Evolutionary conservation across 2,113 vertebrate genomes (phyloP).

Genomic region (Rhagologus leucostigma): DNA sequence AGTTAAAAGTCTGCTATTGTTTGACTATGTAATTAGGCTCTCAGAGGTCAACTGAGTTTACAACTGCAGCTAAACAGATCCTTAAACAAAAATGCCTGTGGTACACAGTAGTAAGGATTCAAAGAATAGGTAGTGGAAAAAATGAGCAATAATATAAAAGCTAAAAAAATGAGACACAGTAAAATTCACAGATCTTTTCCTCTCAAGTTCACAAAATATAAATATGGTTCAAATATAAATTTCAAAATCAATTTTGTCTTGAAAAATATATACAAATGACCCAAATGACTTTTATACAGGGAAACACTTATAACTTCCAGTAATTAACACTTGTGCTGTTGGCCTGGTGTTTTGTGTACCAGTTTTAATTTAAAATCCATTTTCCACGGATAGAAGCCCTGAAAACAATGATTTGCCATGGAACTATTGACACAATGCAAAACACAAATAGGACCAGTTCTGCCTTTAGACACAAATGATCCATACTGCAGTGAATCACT

Average conservation of each 20-base stretch:
- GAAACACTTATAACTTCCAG: neutral
- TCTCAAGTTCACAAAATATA: neutral
- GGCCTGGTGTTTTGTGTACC: neutral
- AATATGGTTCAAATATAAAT: neutral
- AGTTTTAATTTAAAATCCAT: neutral
- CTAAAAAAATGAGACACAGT: neutral
- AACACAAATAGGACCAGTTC: neutral
- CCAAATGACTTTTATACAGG: neutral
- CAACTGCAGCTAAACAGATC: neutral
- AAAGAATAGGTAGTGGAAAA: neutral
- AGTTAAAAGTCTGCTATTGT: neutral
- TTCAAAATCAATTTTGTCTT: neutral
- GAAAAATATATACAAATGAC: neutral
- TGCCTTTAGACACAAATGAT: slow-evolving; percentile 24
- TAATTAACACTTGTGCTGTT: neutral
- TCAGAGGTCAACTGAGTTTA: neutral
- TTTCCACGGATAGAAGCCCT: neutral
- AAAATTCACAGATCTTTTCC: neutral
- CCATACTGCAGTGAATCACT: slow-evolving; percentile 8
- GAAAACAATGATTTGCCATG: slow-evolving; percentile 1
- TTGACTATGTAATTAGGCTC: neutral
- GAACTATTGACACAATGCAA: slow-evolving; percentile 11
- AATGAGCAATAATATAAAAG: neutral
- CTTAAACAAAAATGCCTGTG: neutral
- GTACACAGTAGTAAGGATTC: neutral